These are phyloP conservation scores for Brevimyrus niger DNA, from an alignment of 2,113 vertebrate genomes.

Conservation along the genomic window DNA sequence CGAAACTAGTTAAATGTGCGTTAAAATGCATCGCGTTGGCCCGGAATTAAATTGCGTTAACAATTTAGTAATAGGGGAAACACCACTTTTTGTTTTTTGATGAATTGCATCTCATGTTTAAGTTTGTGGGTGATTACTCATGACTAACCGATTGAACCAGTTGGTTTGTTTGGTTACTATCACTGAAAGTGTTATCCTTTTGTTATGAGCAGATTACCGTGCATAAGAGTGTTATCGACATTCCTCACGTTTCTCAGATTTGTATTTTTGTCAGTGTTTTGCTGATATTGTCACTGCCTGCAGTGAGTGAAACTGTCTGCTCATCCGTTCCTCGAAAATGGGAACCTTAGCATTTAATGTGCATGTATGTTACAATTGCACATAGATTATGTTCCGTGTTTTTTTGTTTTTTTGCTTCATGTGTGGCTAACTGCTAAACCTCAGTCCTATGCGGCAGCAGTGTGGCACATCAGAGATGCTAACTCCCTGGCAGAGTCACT, in stretches of 20 bases:
- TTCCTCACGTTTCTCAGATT: background rate
- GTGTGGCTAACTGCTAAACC: background rate
- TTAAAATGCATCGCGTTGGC: background rate
- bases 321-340: background rate
- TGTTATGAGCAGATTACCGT: background rate
- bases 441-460: background rate
- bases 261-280: conserved; percentile 20
- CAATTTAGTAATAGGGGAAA: background rate
- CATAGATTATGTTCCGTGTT: background rate
- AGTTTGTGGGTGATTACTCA: background rate
- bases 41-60: background rate
- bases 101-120: background rate
- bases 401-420: background rate
- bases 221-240: background rate
- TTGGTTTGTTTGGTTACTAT: background rate
- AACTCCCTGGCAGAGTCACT: background rate
- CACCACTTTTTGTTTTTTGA: background rate
- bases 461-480: background rate
- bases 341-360: background rate
- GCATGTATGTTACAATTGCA: background rate
- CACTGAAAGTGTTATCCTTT: background rate
- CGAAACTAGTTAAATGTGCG: background rate
- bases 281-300: conserved; percentile 27
- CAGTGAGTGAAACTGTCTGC: conserved; percentile 41
- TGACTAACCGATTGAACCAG: background rate